Base-by-base conservation (phyloP, 2,113 vertebrate genomes). In the Hylia prasina region DNA sequence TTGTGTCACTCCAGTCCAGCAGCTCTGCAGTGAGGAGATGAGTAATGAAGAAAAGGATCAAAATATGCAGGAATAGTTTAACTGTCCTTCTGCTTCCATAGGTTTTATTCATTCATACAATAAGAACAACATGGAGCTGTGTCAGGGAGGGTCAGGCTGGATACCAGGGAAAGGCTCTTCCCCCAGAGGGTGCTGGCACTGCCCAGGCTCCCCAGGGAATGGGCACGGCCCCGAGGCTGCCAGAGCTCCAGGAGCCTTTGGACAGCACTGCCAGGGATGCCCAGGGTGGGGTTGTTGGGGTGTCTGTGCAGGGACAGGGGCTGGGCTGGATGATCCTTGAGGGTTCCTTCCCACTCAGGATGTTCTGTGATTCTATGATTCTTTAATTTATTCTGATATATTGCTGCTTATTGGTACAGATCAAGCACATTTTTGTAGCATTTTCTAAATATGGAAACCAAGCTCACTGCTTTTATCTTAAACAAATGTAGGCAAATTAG, bases 21-120 rank as follows among this genome's bases (percentile, higher is more conserved):
- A 92, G 60, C 89, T 98, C 98, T 99, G 93, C 61, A 95, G 85
- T 15, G 57, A 45, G 85, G 45, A 81, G 56, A 92, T 7, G 3
- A 73, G 23, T 73, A 66, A 18, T 37, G 57, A 95, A 54, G 60
- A 96, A 61, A 87, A 92, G 24, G 56, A 79, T 44, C 10, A 1
- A 7, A 40, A 44, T 4, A 44, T 1, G 20, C 35, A 68, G 31
- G 51, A 82, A 47, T 7, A 37, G 15, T 31, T 79, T 6, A 63
- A 56, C 33, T 54, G 21, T 28, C 63, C 33, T 27, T 53, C 68
- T 61, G 39, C 44, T 75, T 40, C 66, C 65, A 68, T 20, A 35
- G 39, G 33, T 70, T 89, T 69, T 66, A 71, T 28, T 70, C 10
- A 50, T 50, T 70, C 37, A n/a, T 21, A 66, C 7, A 18, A 20